Conservation (phyloP, 2,113 vertebrate genomes). For the Poecile atricapillus region DNA sequence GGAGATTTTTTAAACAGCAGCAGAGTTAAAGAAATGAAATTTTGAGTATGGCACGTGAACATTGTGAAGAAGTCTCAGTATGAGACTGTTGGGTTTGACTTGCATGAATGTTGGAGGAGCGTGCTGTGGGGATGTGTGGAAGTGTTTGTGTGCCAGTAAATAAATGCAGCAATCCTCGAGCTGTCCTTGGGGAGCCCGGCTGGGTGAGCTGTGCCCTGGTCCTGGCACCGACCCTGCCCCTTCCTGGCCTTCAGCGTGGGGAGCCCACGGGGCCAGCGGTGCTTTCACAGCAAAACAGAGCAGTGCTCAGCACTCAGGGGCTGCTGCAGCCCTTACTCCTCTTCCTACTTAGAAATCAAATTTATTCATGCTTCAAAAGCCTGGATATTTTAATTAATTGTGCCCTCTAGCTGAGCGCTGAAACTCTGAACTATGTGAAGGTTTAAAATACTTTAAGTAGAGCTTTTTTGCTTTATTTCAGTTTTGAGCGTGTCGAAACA, state of each 20-base stretch:
- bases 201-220: not conserved
- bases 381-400: conserved; percentile 24
- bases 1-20: not conserved
- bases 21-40: not conserved
- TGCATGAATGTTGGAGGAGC: rapidly evolving
- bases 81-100: not conserved
- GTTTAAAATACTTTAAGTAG: not conserved
- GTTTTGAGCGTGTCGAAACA: not conserved
- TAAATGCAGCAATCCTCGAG: not conserved
- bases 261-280: not conserved
- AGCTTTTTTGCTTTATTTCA: not conserved
- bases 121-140: not conserved
- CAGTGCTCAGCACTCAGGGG: not conserved
- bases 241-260: not conserved
- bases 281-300: not conserved
- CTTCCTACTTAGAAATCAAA: not conserved
- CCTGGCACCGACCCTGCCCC: not conserved
- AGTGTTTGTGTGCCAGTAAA: not conserved
- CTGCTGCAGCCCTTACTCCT: not conserved
- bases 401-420: not conserved
- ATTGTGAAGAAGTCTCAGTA: rapidly evolving
- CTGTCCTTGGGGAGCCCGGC: not conserved
- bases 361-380: conserved; percentile 24
- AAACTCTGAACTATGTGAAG: not conserved
- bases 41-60: rapidly evolving